A percentile compares a stretch with the other conserved stretches of the same genome.
These are phyloP conservation scores for Agrotis clavis DNA, from an alignment of 2,888 invertebrate species.

Conservation along the genomic window DNA sequence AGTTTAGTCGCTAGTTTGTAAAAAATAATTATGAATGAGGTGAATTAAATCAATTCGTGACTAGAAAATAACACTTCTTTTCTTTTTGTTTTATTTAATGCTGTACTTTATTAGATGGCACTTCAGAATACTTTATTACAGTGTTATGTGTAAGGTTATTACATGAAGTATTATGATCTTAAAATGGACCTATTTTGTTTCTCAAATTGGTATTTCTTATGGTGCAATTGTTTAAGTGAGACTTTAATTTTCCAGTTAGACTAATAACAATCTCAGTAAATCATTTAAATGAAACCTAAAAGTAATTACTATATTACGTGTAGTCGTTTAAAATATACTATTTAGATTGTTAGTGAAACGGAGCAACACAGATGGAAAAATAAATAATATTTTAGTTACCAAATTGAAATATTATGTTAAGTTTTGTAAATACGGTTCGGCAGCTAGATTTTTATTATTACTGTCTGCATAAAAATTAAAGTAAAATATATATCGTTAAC, in stretches of 20 bases:
- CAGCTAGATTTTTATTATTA: not conserved
- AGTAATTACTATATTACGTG: conserved; percentile 4
- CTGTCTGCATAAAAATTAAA: not conserved
- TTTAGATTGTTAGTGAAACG: not conserved
- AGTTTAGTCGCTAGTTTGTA: too few species aligned
- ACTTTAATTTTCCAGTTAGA: conserved; percentile 11
- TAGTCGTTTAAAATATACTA: not conserved
- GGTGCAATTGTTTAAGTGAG: not conserved
- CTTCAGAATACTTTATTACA: conserved; percentile 18
- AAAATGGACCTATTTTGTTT: conserved; percentile 6
- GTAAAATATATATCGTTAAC: not conserved
- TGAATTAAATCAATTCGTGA: conserved; percentile 3
- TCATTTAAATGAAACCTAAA: conserved; percentile 12
- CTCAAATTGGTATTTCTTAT: conserved; percentile 25
- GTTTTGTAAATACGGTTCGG: not conserved
- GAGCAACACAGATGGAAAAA: not conserved
- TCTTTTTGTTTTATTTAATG: conserved; percentile 3
- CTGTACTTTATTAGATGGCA: conserved; percentile 25
- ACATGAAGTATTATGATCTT: conserved; percentile 2
- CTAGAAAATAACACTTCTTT: conserved; percentile 7
- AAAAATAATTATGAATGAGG: not conserved
- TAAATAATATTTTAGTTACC: too few species aligned
- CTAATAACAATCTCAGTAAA: conserved; percentile 15
- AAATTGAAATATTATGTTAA: not conserved
- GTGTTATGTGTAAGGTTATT: conserved; percentile 28